phyloP scores from a whole-genome alignment of 2,888 invertebrate species.

The Pristionchus entomophagus region DNA sequence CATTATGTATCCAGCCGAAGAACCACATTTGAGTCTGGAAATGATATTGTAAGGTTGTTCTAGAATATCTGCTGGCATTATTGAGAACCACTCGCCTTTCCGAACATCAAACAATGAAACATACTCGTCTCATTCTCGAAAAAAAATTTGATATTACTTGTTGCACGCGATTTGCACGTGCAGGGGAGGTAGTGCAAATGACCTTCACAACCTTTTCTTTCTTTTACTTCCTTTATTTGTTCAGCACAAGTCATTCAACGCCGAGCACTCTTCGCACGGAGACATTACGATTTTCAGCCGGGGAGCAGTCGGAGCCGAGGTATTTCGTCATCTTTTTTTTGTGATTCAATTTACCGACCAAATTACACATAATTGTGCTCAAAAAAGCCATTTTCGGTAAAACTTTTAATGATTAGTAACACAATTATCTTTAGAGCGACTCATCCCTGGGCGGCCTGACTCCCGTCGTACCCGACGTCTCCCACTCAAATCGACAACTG shows the following conservation, averaged over 20 bases:
- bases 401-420: neutral
- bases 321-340: neutral
- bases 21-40: no score
- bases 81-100: neutral
- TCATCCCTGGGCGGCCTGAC: neutral
- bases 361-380: neutral
- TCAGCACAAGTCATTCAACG: conserved; percentile 14
- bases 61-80: no score
- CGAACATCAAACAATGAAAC: neutral
- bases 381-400: neutral
- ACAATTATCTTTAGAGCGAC: neutral
- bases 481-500: neutral
- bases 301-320: neutral
- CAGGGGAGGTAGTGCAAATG: neutral
- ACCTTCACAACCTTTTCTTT: neutral
- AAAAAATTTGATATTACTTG: neutral
- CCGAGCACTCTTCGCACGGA: conserved; percentile 6
- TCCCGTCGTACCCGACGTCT: neutral
- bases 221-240: neutral
- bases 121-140: neutral
- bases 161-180: neutral
- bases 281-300: neutral
- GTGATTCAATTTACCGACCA: neutral
- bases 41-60: no score
- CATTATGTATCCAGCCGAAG: no score